Evolutionary conservation across 2,797 vertebrate genomes (phyloP), one percentile per base, ranked within the genome.

Genomic region (Phataginus tricuspis): DNA sequence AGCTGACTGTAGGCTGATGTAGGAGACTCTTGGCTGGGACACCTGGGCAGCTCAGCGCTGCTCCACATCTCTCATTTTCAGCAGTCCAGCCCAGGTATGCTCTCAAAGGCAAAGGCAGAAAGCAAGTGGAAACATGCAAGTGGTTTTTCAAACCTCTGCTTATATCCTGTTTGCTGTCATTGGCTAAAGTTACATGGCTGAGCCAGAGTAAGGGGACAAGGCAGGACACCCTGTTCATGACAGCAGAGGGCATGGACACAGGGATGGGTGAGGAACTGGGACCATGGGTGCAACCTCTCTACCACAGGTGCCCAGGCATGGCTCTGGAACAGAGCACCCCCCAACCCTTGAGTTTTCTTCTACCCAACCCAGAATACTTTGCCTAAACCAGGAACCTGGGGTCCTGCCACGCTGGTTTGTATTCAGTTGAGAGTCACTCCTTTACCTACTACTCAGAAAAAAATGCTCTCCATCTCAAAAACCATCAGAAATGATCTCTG

Each of bases 401-500:
- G 23, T 75, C 55, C 84, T 80, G 79, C 59, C 39, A n/a, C 21
- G 29, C 42, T 72, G 64, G 51, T 74, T 51, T 59, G 23, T 37
- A 19, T 72, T 90, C 45, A n/a, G 10, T 18, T 42, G 68, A 68
- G 57, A 57, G n/a, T 63, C 15, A 29, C 3, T 86, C 21, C 63
- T 89, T 92, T 77, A 53, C 34, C 23, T n/a, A 78, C 12, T 8
- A 37, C 37, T 59, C 16, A 21, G 80, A 82, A 59, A 45, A 75
- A 66, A 55, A 37, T 15, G 37, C 29, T 57, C 27, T 34, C 69
- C 29, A 31, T 61, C 88, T 86, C n/a, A 39, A 53, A 55, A 69
- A 59, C 68, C 18, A 77, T 92, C 94, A 78, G 94, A 75, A 85
- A 37, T 55, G 19, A 42, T 90, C 95, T 91, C 90, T 95, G 25